Conservation (phyloP, 2,888 invertebrate species). For the Oligia latruncula region DNA sequence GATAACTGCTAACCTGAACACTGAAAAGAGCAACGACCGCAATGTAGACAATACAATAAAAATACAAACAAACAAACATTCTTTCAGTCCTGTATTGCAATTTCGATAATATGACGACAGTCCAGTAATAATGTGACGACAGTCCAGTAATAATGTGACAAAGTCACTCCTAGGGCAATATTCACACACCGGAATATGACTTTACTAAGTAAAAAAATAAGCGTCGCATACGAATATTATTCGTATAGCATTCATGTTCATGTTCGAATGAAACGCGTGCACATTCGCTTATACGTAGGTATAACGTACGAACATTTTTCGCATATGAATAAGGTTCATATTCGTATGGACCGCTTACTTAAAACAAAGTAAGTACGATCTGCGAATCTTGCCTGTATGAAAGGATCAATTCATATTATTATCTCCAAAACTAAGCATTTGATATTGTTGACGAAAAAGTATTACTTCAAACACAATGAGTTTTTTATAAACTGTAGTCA, state of each 20-base stretch:
- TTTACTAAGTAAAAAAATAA: neutral
- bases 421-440: constrained; percentile 40
- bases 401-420: constrained; percentile 43
- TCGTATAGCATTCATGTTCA: neutral
- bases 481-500: constrained; percentile 43
- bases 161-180: neutral
- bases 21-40: neutral
- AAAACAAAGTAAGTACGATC: neutral
- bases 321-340: neutral
- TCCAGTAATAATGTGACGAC: constrained; percentile 18
- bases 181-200: neutral
- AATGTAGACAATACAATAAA: constrained; percentile 12
- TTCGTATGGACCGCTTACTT: neutral
- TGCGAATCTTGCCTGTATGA: constrained; percentile 7
- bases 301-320: no score
- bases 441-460: constrained; percentile 28
- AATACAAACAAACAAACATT: constrained; percentile 17
- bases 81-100: constrained; percentile 35
- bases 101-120: constrained; percentile 23
- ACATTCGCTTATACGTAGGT: neutral
- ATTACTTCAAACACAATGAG: constrained; percentile 20
- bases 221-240: neutral
- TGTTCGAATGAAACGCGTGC: neutral
- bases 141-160: constrained; percentile 15
- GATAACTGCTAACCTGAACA: neutral